Evolutionary conservation across 2,797 vertebrate species (phyloP).

Genomic region (Sebastolobus alascanus): DNA sequence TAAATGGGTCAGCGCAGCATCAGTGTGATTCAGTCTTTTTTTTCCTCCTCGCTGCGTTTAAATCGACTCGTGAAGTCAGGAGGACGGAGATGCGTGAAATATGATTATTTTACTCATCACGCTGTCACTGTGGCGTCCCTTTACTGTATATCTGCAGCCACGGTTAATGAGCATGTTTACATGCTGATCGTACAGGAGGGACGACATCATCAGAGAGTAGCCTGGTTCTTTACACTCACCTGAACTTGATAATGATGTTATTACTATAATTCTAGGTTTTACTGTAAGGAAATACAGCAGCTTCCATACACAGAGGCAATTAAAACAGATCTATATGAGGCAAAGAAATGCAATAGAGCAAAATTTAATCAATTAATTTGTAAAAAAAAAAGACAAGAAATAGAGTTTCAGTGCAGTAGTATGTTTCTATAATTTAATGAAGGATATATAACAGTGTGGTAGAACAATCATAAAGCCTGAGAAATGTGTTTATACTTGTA

Average conservation of each 20-base stretch:
- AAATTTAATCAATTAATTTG: not conserved
- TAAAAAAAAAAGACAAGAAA: not conserved
- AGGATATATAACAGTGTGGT: not conserved
- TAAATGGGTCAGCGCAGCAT: slow-evolving; percentile 43
- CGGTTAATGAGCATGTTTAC: not conserved
- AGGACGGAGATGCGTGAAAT: slow-evolving; percentile 16
- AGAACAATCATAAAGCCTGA: not conserved
- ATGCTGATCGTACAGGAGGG: not conserved
- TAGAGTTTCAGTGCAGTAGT: not conserved
- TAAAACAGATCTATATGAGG: not conserved
- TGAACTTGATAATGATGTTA: not conserved
- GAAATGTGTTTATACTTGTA: not conserved
- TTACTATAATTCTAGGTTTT: not conserved
- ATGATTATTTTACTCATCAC: slow-evolving; percentile 20
- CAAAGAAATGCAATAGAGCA: not conserved
- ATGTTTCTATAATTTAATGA: not conserved
- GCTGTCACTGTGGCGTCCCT: not conserved
- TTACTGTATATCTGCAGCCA: not conserved
- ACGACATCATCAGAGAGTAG: not conserved
- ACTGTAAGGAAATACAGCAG: not conserved
- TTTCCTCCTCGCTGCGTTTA: not conserved
- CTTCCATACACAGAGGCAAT: not conserved
- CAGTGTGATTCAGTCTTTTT: not conserved
- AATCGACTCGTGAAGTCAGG: not conserved
- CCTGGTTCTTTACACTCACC: not conserved